Evolutionary conservation across 2,797 vertebrate species (phyloP), one percentile per base, ranked within the genome.

Genomic region (Hydrolagus colliei): DNA sequence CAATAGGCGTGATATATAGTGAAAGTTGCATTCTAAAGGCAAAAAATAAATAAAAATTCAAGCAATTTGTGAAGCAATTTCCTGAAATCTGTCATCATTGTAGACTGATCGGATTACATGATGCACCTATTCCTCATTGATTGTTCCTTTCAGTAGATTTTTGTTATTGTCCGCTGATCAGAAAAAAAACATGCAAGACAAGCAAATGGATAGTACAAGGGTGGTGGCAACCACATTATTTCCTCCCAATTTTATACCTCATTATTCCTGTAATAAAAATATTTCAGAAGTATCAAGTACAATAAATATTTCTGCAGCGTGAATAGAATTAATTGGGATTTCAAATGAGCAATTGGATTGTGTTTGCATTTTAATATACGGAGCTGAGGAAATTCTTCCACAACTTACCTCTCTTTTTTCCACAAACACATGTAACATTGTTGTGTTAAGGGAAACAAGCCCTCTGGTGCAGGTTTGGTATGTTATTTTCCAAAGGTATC

Each of bases 191-290:
- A 41, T 35, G 20, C 65, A 68, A 84, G 32, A 84, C 22, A 35
- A 52, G 41, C 65, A 52, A 84, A 9, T 84, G 79, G 27, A 71
- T 18, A 71, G 16, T 80, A 52, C 18, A 68, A 84, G 41, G 41
- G 41, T 68, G 65, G 16, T 68, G 32, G 10, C 32, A 84, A 0
- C 16, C 41, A 52, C 41, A 52, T 52, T 52, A 52, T 52, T 52
- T 52, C 6, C 41, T 52, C 41, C 41, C 0, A 3, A 6, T 52
- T 63, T 10, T 20, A 68, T 16, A 65, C 14, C 63, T 71, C 79
- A 80, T 80, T 84, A 71, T 84, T 84, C 68, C 14, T 84, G 79
- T 27, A 84, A 68, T 35, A 84, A 41, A 59, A 79, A 22, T 62
- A 62, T 62, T 79, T 79, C 65, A 62, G 77, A 79, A 63, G 77